Base-by-base conservation (phyloP, 1,140 invertebrate species). In the Kradibia gibbosae region DNA sequence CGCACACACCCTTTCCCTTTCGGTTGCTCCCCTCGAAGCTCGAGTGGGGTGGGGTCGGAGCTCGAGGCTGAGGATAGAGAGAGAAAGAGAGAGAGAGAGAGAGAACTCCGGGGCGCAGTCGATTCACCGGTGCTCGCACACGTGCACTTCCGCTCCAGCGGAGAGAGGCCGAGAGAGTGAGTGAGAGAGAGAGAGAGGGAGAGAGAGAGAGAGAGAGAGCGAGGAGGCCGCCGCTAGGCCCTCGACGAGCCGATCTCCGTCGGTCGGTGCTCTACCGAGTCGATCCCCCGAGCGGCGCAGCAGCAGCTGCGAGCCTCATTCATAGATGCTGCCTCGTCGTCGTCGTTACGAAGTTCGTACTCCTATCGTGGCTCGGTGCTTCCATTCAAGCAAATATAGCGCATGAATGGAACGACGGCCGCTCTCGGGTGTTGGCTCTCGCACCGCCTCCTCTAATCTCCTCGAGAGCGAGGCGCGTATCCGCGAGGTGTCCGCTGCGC, bases 381-480 rank as follows among this genome's bases (percentile, higher is more conserved):
- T 55, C 71, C 78, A 80, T 74, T 80, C 71, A 80, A n/a, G n/a
- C n/a, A n/a, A 80, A 80, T 80, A 53, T 73, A 74, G 71, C 71
- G 67, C 55, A 74, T 80, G 78, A 80, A 80, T 80, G 79, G 31
- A 48, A n/a, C 20, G 34, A 17, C 25, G 22, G 25, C 36, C 60
- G 28, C 60, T 34, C 25, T 11, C 11, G 60, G n/a, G n/a, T 65
- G 20, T 42, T 7, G 67, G 48, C 48, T 31, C 48, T 34, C 72
- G 5, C 48, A 20, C 48, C 17, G 45, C 42, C 48, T 74, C 48
- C 17, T 55, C 28, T 55, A 28, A n/a, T n/a, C n/a, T n/a, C n/a
- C n/a, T n/a, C n/a, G n/a, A n/a, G n/a, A n/a, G n/a, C n/a, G n/a
- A n/a, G n/a, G n/a, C n/a, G n/a, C n/a, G n/a, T n/a, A 36, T 39